Evolutionary conservation across 2,888 invertebrate genomes (phyloP).

Genomic region (Amphipoea oculea): DNA sequence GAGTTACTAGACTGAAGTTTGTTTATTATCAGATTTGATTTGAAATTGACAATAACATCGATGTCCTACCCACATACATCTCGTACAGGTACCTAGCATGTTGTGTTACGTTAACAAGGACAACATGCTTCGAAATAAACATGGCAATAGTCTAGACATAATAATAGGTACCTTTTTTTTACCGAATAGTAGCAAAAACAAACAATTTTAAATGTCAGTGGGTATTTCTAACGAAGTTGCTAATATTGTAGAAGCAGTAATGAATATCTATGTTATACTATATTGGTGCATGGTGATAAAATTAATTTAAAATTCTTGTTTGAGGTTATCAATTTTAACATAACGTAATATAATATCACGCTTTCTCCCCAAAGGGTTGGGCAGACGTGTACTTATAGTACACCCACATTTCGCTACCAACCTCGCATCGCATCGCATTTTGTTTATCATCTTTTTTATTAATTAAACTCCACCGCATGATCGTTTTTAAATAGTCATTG

Average conservation of each 20-base stretch:
- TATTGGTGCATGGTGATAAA: too few relatives aligned
- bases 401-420: too few relatives aligned
- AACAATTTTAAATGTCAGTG: neutral
- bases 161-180: neutral
- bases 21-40: neutral
- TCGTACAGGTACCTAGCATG: neutral
- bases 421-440: too few relatives aligned
- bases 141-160: constrained; percentile 11
- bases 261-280: too few relatives aligned
- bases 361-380: too few relatives aligned
- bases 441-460: too few relatives aligned
- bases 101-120: neutral
- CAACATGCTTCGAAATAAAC: neutral
- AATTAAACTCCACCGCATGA: too few relatives aligned
- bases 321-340: too few relatives aligned
- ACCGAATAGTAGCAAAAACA: neutral
- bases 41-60: neutral
- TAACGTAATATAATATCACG: too few relatives aligned
- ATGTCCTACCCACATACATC: neutral
- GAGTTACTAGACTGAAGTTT: neutral
- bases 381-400: too few relatives aligned
- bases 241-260: neutral
- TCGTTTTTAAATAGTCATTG: neutral
- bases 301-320: too few relatives aligned
- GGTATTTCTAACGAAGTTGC: neutral